Percentiles rank a stretch among this genome's conserved stretches.
These are phyloP conservation scores for Notolepis coatsorum DNA, from an alignment of 2,797 vertebrate species.

Conservation along the genomic window DNA sequence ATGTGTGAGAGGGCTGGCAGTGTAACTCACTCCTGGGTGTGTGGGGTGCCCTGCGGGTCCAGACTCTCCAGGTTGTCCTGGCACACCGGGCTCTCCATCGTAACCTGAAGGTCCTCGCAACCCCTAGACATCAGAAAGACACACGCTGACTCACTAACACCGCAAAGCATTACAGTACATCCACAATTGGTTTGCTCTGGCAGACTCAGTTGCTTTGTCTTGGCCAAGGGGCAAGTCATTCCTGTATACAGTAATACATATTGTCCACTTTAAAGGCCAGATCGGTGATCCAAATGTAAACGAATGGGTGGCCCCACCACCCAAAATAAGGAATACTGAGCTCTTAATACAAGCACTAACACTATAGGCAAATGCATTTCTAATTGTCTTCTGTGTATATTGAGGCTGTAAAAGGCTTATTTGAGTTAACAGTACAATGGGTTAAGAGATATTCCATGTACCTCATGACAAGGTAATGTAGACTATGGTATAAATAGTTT, in stretches of 20 bases:
- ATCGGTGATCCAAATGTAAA: too few relatives aligned
- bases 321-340: too few relatives aligned
- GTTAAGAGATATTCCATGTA: too few relatives aligned
- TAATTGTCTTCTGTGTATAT: too few relatives aligned
- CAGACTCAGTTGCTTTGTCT: neutral
- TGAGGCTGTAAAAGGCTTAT: too few relatives aligned
- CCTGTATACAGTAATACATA: neutral
- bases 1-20: neutral
- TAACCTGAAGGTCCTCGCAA: slow-evolving; percentile 87
- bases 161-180: neutral
- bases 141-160: neutral
- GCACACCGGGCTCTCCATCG: slow-evolving; percentile 96
- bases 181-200: neutral
- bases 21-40: slow-evolving; percentile 85
- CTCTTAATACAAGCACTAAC: too few relatives aligned
- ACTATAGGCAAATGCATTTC: too few relatives aligned
- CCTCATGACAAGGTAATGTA: too few relatives aligned
- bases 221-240: neutral
- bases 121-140: slow-evolving; percentile 78
- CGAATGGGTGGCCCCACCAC: too few relatives aligned
- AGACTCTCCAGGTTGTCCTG: slow-evolving; percentile 93
- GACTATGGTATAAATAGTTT: too few relatives aligned
- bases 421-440: too few relatives aligned
- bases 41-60: slow-evolving; percentile 92
- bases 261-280: too few relatives aligned